phyloP scores from a whole-genome alignment of 2,888 invertebrate species.

The Antheraea yamamai region DNA sequence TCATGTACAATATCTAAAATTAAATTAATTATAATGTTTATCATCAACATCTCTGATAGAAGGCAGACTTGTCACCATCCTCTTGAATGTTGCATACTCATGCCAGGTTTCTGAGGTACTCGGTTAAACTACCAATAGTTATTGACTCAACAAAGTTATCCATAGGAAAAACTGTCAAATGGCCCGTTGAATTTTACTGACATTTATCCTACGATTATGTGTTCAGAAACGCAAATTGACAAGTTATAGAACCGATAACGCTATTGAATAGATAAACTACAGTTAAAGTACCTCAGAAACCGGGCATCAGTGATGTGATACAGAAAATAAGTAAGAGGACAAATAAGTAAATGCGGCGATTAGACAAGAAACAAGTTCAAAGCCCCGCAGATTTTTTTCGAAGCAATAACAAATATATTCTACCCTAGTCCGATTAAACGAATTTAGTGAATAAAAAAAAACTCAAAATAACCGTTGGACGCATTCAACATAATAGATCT shows the following conservation, averaged over 20 bases:
- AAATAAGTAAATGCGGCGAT: background rate
- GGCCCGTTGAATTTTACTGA: no score
- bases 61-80: background rate
- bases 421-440: background rate
- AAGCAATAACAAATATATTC: background rate
- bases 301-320: background rate
- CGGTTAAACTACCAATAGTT: no score
- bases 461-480: background rate
- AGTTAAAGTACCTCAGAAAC: no score
- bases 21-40: background rate
- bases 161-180: no score
- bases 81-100: background rate
- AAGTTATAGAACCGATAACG: no score
- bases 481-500: slow-evolving; percentile 6
- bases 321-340: background rate
- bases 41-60: background rate
- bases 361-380: background rate
- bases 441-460: background rate
- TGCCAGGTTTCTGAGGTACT: no score
- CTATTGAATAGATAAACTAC: no score
- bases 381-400: background rate
- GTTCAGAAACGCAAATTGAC: no score
- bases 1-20: background rate
- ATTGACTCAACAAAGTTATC: no score
- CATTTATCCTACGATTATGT: no score